phyloP scores from a whole-genome alignment of 2,797 vertebrate genomes.

The Mastacembelus armatus region DNA sequence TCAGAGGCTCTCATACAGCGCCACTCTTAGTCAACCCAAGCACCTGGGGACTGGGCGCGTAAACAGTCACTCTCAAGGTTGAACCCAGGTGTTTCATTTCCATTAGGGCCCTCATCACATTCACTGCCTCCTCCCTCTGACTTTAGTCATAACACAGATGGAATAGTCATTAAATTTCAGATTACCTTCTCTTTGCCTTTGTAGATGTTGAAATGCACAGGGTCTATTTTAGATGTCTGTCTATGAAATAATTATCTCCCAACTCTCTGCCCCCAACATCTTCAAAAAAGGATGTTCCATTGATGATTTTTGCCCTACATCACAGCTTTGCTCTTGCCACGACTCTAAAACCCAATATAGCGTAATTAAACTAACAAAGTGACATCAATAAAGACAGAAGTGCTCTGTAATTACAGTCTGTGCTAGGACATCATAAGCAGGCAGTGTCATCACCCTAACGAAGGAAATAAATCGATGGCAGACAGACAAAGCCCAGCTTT shows the following conservation, averaged over 20 bases:
- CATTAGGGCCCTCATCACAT: constrained; percentile 75
- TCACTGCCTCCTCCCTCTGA: constrained; percentile 70
- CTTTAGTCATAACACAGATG: constrained; percentile 73
- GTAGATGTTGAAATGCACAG: constrained; percentile 68
- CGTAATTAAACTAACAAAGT: constrained; percentile 87
- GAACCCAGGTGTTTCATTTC: constrained; percentile 84
- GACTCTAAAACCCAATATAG: constrained; percentile 84
- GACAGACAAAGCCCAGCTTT: constrained; percentile 83
- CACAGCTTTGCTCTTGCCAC: constrained; percentile 78
- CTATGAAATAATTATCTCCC: constrained; percentile 79
- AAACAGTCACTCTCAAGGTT: constrained; percentile 80
- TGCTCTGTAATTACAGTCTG: constrained; percentile 83
- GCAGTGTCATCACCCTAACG: constrained; percentile 82
- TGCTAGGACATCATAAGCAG: constrained; percentile 85
- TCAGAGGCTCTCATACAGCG: constrained; percentile 48
- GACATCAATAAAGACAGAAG: constrained; percentile 84
- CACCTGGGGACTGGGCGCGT: constrained; percentile 75
- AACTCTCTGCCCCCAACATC: constrained; percentile 72
- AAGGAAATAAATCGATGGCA: constrained; percentile 86
- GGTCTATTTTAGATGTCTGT: constrained; percentile 74
- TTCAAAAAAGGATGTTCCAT: constrained; percentile 82
- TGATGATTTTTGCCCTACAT: constrained; percentile 83
- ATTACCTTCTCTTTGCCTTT: constrained; percentile 77
- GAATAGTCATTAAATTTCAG: constrained; percentile 76
- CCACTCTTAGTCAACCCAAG: constrained; percentile 69